Evolutionary conservation across 2,888 invertebrate species (phyloP), one percentile per base, ranked within the genome.

Genomic region (Cantharis rufa): DNA sequence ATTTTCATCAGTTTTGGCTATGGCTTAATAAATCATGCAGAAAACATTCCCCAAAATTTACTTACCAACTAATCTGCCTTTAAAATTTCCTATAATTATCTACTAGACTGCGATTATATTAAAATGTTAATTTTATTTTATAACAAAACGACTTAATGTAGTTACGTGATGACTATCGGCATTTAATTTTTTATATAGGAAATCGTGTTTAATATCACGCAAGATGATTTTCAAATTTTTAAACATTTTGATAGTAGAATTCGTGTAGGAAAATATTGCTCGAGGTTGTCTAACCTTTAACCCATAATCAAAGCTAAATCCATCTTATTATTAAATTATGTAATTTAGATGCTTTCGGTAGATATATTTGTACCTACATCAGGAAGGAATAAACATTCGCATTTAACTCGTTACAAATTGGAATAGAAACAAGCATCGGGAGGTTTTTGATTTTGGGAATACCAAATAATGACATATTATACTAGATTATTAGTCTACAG

Each of bases 181-280:
- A 66, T 66, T 21, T 18, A 66, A 66, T 24, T 66, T 66, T 66
- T 66, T 66, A 18, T 66, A 66, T 66, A 66, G 64, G 21, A 66
- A 66, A 66, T 66, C 64, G 64, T 66, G 64, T 66, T 66, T 66
- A 21, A 66, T 24, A 66, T 66, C 64, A 66, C 64, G 64, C 64
- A 66, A 18, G 64, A 66, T 66, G 64, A 66, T 66, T 24, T 66
- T 66, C 24, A 24, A 66, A 21, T 66, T 18, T 66, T 66, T 21
- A 66, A 66, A 18, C 64, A 66, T 21, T 66, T 21, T 21, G 64
- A 66, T 66, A 48, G 48, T n/a, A 48, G 48, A n/a, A 18, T 18
- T 66, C 64, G 64, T 66, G 64, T 21, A 66, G 64, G 48, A 48
- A 21, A 66, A 66, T 24, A n/a, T n/a, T 66, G 21, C 18, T 66